Evolutionary conservation across 1,140 invertebrate genomes (phyloP).

Genomic region (Oreohelix idahoensis): DNA sequence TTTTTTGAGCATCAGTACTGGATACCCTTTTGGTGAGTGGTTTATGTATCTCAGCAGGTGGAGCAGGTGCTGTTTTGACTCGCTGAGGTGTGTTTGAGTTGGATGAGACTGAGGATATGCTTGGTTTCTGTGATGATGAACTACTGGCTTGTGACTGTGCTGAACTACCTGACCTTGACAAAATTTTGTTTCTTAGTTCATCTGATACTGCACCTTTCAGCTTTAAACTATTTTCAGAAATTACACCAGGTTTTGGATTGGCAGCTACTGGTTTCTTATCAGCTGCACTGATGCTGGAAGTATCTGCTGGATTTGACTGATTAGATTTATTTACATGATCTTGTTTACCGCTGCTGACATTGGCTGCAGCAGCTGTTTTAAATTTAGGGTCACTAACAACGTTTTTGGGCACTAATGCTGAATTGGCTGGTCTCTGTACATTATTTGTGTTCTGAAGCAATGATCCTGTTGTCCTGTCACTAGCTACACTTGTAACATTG

Average conservation of each 20-base stretch:
- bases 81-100: not conserved
- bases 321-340: not conserved
- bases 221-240: not conserved
- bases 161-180: not conserved
- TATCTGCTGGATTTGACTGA: not conserved
- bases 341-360: not conserved
- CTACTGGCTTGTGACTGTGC: not conserved
- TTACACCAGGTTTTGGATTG: not conserved
- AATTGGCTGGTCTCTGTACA: not conserved
- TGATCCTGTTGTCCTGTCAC: not conserved
- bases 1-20: not conserved
- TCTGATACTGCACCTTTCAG: conserved; percentile 15
- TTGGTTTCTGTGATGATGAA: not conserved
- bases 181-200: conserved; percentile 21
- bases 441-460: not conserved
- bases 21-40: not conserved
- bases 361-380: not conserved
- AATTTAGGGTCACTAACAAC: not conserved
- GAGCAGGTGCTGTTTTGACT: not conserved
- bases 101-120: not conserved
- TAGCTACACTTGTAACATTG: not conserved
- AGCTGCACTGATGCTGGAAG: not conserved
- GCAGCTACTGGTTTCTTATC: not conserved
- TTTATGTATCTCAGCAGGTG: not conserved
- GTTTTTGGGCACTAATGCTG: not conserved